These are phyloP conservation scores for Antidorcas marsupialis DNA, from an alignment of 2,113 vertebrate genomes.

Conservation along the genomic window DNA sequence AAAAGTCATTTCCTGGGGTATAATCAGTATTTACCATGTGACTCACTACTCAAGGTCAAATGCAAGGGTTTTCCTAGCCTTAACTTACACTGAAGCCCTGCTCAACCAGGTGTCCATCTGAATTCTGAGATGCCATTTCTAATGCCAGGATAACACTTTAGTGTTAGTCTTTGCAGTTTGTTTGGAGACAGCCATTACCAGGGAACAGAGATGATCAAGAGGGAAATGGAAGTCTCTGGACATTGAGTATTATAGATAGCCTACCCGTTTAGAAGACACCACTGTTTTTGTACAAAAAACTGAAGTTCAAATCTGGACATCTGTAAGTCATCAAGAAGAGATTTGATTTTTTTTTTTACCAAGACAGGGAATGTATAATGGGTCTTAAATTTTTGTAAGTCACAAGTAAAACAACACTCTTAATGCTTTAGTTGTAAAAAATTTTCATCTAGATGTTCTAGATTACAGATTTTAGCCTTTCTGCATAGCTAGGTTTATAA, in stretches of 20 bases:
- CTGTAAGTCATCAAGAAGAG: not conserved
- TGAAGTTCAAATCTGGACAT: not conserved
- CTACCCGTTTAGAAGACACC: not conserved
- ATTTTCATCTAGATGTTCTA: not conserved
- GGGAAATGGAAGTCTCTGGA: not conserved
- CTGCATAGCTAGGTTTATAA: constrained; percentile 38
- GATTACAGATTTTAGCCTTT: constrained; percentile 41
- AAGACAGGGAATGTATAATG: not conserved
- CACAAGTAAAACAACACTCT: constrained; percentile 27
- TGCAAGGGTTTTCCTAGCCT: not conserved
- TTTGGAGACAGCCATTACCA: not conserved
- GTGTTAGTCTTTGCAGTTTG: not conserved
- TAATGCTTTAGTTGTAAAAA: constrained; percentile 25
- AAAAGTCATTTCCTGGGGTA: not conserved
- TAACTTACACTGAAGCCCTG: not conserved
- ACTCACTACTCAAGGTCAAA: not conserved
- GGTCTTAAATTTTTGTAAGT: constrained; percentile 30
- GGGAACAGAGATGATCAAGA: not conserved
- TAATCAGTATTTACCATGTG: not conserved
- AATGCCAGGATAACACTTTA: not conserved
- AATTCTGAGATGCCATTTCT: not conserved
- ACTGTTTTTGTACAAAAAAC: not conserved
- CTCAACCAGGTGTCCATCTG: not conserved
- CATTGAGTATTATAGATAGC: not conserved
- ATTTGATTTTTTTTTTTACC: not conserved